Conservation (phyloP, 92 coral and sea anemone genomes). For the Siderastrea radians region DNA sequence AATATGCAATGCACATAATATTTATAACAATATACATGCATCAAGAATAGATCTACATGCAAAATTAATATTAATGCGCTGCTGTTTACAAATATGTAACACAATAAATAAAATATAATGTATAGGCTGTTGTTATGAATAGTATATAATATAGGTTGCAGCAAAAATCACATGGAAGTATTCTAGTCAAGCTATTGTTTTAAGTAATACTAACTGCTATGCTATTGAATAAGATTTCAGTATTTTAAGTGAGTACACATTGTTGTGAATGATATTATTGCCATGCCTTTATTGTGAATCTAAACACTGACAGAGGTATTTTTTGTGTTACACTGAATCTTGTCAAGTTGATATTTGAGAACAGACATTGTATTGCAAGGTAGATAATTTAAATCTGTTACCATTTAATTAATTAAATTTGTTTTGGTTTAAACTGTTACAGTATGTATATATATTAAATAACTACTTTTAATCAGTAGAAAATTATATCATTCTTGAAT, state of each 20-base stretch:
- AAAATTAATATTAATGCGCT: neutral
- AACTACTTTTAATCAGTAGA: neutral
- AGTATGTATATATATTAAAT: neutral
- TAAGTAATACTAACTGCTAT: neutral
- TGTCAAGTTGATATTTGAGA: neutral
- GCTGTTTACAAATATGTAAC: neutral
- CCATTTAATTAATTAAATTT: no score
- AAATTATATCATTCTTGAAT: neutral
- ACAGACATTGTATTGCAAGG: neutral
- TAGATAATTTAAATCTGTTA: no score
- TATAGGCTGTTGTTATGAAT: slow-evolving; percentile 9
- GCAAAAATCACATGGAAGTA: slow-evolving; percentile 1
- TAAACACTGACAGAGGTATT: neutral
- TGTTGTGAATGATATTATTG: neutral
- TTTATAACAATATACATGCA: neutral
- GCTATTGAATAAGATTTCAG: neutral
- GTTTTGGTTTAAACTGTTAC: no score
- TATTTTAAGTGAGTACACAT: neutral
- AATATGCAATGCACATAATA: neutral
- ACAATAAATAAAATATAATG: neutral
- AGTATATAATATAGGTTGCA: slow-evolving; percentile 9
- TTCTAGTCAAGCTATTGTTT: slow-evolving; percentile 4
- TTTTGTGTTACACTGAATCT: neutral
- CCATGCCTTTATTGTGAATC: neutral
- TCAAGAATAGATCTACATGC: neutral